Conservation (phyloP, 1,140 invertebrate genomes). For the Polypedilum pembai region DNA sequence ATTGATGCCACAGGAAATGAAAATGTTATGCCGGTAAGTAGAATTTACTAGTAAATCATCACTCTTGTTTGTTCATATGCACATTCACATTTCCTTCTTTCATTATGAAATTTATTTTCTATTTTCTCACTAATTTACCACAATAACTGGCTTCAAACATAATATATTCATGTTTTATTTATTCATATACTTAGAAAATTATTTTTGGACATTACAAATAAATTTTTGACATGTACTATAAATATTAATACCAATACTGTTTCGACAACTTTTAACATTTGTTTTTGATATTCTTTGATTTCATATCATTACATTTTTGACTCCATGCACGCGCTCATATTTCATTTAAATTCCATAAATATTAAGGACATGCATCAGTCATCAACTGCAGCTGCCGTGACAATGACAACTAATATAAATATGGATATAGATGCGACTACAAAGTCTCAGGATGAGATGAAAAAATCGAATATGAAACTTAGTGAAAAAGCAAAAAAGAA, state of each 20-base stretch:
- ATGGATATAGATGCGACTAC: conserved; percentile 38
- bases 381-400: conserved; percentile 40
- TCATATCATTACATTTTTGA: no score
- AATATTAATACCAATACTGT: no score
- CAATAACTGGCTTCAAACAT: no score
- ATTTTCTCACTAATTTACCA: no score
- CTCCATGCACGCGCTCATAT: neutral
- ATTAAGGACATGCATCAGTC: conserved; percentile 35
- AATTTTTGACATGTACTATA: neutral
- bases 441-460: conserved; percentile 41
- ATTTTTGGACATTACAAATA: neutral
- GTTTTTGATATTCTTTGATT: no score
- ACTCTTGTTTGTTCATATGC: no score
- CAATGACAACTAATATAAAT: conserved; percentile 35
- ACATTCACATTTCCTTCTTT: neutral
- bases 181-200: neutral
- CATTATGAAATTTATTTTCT: no score
- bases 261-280: no score
- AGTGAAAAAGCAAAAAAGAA: conserved; percentile 61
- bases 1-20: conserved; percentile 31
- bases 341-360: conserved; percentile 26
- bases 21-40: neutral
- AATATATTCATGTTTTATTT: neutral
- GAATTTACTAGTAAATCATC: neutral
- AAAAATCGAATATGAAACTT: conserved; percentile 39